These are phyloP conservation scores for Leptura quadrifasciata DNA, from an alignment of 2,888 invertebrate species.

Conservation along the genomic window DNA sequence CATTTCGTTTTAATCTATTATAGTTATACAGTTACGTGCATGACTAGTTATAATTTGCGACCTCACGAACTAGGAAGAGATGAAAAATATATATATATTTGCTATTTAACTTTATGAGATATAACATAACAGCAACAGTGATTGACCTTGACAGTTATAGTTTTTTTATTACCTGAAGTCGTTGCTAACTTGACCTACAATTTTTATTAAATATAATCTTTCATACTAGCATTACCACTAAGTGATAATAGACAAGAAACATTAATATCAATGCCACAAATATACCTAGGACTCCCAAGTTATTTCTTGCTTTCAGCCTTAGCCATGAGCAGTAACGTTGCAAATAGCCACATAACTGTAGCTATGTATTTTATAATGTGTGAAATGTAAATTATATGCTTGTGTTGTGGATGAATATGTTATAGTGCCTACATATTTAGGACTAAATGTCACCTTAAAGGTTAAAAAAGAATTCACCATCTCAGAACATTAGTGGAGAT, in stretches of 20 bases:
- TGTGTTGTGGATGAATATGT: no score
- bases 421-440: no score
- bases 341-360: no score
- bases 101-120: slow-evolving; percentile 3
- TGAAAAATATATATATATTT: slow-evolving; percentile 1
- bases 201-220: neutral
- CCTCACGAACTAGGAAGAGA: slow-evolving; percentile 15
- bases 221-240: neutral
- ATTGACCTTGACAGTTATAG: slow-evolving; percentile 40
- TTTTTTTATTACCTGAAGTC: slow-evolving; percentile 19
- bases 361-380: no score
- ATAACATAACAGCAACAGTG: slow-evolving; percentile 4
- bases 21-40: slow-evolving; percentile 10
- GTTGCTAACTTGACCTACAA: slow-evolving; percentile 32
- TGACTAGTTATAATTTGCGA: slow-evolving; percentile 16
- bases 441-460: no score
- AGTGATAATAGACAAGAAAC: neutral
- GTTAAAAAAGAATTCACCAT: no score
- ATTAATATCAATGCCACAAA: neutral
- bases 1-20: no score
- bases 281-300: neutral
- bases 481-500: no score
- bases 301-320: no score
- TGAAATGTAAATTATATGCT: no score
- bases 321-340: no score